Evolutionary conservation across 2,888 invertebrate genomes (phyloP), one percentile per base, ranked within the genome.

Genomic region (Campoplex nolae): DNA sequence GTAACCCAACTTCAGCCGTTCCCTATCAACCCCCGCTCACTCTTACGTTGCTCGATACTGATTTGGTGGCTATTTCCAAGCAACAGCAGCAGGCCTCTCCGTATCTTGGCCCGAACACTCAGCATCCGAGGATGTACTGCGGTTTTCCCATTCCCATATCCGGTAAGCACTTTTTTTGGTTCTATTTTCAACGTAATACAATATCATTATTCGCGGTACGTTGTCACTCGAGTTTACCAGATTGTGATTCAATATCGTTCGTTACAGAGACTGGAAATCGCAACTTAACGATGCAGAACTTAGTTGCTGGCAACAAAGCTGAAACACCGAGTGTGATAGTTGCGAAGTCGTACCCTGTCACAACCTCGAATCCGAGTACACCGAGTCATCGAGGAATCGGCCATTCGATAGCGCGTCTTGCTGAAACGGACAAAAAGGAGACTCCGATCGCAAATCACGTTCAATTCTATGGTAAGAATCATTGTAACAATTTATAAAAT

Each of bases 261-360:
- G 62, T 91, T 90, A 18, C 84, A 93, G 94, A 94, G 74, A 90
- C 91, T 42, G 90, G 91, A 76, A 92, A 90, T 87, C 91, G 93
- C 71, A 93, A 92, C 90, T 89, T 92, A 90, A 87, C 93, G 70
- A 89, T 93, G 73, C 92, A 93, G 88, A 93, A 90, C 91, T 91
- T 92, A 89, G 91, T 92, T 89, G 89, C 91, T 82, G 90, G 89
- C 89, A 92, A 89, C 89, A 94, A 93, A 89, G 91, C 92, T 78
- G 94, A 95, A 80, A 92, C 95, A 38, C 95, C 96, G 86, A 95
- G 96, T 68, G 96, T 96, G 65, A 96, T 96, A 89, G 96, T 96
- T 78, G 95, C 95, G 90, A 96, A 96, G 92, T 93, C 94, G 80
- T 93, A 93, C 80, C 87, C 92, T 13, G 90, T 92, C 84, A 89